Evolutionary conservation across 2,113 vertebrate species (phyloP), one percentile per base, ranked within the genome.

Genomic region (Tenebrosternarchus preto): DNA sequence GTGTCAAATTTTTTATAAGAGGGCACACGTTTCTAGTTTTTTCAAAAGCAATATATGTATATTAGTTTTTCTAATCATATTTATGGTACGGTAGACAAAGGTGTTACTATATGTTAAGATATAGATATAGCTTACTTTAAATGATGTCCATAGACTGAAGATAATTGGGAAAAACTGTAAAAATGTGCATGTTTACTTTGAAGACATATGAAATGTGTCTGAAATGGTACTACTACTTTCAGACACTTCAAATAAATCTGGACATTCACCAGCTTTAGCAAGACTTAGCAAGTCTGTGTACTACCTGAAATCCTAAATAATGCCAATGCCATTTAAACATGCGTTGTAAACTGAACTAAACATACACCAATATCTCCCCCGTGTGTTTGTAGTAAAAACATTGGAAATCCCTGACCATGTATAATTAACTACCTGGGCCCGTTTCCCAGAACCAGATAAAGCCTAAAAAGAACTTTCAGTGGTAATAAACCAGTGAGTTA

Each of bases 1-100:
- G 85, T 85, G 60, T 59, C 50, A 86, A 17, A 81, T 82, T 22
- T 17, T 80, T 89, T 84, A 85, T 82, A 82, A 80, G 36, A 33
- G 57, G 75, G 1, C 1, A 71, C 15, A 50, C 11, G 84, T 75
- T 73, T 85, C 31, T 69, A 71, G 66, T 8, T 43, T 56, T 82
- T 77, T 82, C 53, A 76, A 76, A 73, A 64, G 77, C 72, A 20
- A 27, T 70, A 55, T 86, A 64, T 91, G 73, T 88, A 84, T 82
- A 85, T 85, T 81, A 74, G 7, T 67, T 15, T 71, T 77, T 78
- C 29, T 43, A 60, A 73, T 67, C 25, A 1, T 89, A 84, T 78
- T 84, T 86, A 60, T 86, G 43, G 29, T 86, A 80, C 61, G 64
- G 68, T 16, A 56, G 17, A 50, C 43, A 50, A 50, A 50, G 43